Conservation (phyloP, 2,113 vertebrate species). For the Tor tambroides region DNA sequence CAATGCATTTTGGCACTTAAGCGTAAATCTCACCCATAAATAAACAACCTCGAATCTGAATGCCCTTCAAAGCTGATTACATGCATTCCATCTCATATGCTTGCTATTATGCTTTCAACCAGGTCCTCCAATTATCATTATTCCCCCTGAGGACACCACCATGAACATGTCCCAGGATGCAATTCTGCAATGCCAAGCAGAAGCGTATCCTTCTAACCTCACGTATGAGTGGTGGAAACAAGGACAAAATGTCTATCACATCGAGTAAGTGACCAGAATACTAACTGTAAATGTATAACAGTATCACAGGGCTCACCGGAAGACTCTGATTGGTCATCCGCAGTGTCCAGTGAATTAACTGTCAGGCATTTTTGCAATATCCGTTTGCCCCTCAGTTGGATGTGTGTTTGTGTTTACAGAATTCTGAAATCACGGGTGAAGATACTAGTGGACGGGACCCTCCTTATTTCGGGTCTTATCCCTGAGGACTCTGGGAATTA, state of each 20-base stretch:
- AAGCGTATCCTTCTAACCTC: conserved; percentile 92
- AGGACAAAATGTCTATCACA: conserved; percentile 86
- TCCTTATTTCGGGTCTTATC: conserved; percentile 82
- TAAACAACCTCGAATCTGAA: neutral
- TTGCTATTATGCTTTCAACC: conserved; percentile 39
- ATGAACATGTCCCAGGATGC: conserved; percentile 92
- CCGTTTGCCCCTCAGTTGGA: neutral
- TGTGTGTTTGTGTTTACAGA: conserved; percentile 68
- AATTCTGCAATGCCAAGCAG: conserved; percentile 88
- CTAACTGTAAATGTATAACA: neutral
- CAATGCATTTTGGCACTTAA: conserved; percentile 2
- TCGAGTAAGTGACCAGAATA: conserved; percentile 76
- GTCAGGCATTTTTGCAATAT: too few species aligned
- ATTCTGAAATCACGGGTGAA: conserved; percentile 87
- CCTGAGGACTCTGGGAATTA: conserved; percentile 90
- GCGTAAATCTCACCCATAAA: neutral
- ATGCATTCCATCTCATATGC: conserved; percentile 4
- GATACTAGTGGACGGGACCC: conserved; percentile 91
- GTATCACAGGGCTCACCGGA: neutral
- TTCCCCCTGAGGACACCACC: conserved; percentile 85
- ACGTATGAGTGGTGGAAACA: conserved; percentile 94
- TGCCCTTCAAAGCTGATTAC: neutral
- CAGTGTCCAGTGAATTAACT: too few species aligned
- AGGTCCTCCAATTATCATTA: conserved; percentile 90
- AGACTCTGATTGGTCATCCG: neutral